These are phyloP conservation scores for Corythaeola cristata DNA, from an alignment of 2,113 vertebrate species.

Conservation along the genomic window DNA sequence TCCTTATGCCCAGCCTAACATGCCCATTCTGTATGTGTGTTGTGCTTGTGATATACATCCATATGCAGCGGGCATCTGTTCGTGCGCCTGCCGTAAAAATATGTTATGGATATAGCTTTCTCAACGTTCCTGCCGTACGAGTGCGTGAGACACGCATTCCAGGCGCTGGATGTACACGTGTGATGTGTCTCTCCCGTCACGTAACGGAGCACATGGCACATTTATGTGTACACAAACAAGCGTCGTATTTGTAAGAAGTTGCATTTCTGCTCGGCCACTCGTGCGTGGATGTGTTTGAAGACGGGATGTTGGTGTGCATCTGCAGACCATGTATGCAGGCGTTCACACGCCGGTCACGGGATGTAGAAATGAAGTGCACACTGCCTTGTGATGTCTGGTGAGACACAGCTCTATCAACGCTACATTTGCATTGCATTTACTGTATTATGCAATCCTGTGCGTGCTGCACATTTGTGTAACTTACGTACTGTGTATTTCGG, in stretches of 20 bases:
- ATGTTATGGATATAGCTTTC: not conserved
- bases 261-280: not conserved
- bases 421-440: not conserved
- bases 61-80: not conserved
- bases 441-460: rapidly evolving
- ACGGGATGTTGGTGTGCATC: not conserved
- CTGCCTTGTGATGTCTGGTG: not conserved
- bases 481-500: rapidly evolving
- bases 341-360: rapidly evolving
- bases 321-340: rapidly evolving
- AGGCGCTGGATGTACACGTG: not conserved
- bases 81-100: not conserved
- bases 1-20: not conserved
- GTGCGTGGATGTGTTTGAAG: not conserved
- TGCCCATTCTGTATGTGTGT: not conserved
- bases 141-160: not conserved
- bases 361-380: rapidly evolving
- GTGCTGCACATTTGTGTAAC: rapidly evolving
- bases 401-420: rapidly evolving
- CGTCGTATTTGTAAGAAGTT: not conserved
- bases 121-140: not conserved
- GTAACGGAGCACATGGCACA: not conserved
- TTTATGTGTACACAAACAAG: not conserved
- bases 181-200: not conserved
- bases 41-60: not conserved